Conservation (phyloP, 2,797 vertebrate species). For the Microctenopoma stevenorrisi region DNA sequence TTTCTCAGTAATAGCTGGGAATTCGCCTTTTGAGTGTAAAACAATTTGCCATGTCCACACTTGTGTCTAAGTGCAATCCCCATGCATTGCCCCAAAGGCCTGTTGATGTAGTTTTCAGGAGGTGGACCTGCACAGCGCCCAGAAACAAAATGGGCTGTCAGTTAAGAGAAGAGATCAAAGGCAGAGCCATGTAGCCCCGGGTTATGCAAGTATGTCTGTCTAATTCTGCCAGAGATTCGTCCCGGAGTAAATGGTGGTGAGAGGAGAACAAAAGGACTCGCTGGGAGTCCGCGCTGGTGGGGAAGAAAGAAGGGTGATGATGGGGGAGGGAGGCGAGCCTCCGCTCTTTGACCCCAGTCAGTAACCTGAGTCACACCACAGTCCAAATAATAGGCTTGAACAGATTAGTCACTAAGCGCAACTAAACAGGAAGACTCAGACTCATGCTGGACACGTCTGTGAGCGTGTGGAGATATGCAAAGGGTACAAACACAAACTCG, state of each 20-base stretch:
- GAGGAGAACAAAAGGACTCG: constrained; percentile 65
- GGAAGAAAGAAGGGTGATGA: constrained; percentile 50
- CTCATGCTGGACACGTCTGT: constrained; percentile 5
- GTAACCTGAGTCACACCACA: constrained; percentile 74
- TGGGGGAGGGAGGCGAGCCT: constrained; percentile 65
- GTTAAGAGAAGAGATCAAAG: constrained; percentile 66
- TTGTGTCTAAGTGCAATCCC: constrained; percentile 38
- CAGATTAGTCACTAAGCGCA: constrained; percentile 67
- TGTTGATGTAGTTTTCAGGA: constrained; percentile 48
- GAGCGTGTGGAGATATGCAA: not conserved
- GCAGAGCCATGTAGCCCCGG: constrained; percentile 56
- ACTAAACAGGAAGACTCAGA: constrained; percentile 51
- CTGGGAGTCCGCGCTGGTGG: constrained; percentile 53
- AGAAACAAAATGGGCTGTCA: constrained; percentile 62
- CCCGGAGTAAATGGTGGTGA: constrained; percentile 65
- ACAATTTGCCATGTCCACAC: constrained; percentile 61
- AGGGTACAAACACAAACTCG: not conserved
- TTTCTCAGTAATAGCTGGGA: constrained; percentile 38
- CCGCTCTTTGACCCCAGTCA: constrained; percentile 70
- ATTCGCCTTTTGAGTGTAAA: constrained; percentile 52
- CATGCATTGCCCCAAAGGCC: constrained; percentile 25
- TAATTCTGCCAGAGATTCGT: constrained; percentile 69
- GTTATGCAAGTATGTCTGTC: constrained; percentile 66
- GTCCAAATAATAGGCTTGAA: constrained; percentile 63
- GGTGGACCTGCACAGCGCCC: constrained; percentile 37